Percentiles rank a stretch among this genome's conserved stretches.
Conservation (phyloP, 1,140 invertebrate genomes). For the Ephestia elutella region DNA sequence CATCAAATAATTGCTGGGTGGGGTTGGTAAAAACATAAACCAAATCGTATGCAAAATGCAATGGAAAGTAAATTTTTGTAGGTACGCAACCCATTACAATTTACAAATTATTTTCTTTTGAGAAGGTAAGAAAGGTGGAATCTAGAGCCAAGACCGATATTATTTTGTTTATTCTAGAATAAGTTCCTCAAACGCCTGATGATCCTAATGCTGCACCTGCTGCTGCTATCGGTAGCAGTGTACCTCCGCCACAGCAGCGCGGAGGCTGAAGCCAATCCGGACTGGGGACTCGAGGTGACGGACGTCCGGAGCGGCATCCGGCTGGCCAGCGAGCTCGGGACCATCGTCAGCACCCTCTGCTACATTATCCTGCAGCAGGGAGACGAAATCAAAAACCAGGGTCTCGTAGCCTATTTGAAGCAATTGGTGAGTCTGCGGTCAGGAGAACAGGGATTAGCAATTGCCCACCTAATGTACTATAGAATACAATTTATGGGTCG, state of each 20-base stretch:
- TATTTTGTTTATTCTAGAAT: constrained; percentile 71
- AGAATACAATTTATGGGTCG: too few species aligned
- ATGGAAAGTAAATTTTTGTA: too few species aligned
- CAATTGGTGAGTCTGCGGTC: constrained; percentile 83
- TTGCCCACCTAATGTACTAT: too few species aligned
- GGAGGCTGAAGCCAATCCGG: constrained; percentile 57
- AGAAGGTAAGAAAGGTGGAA: too few species aligned
- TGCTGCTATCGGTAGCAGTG: constrained; percentile 91
- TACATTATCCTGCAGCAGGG: constrained; percentile 95
- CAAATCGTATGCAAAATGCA: too few species aligned
- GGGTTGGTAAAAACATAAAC: too few species aligned
- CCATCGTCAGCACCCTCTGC: constrained; percentile 87
- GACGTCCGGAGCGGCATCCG: constrained; percentile 76
- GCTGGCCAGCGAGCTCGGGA: constrained; percentile 87
- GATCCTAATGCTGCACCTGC: constrained; percentile 89
- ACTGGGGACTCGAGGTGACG: constrained; percentile 49
- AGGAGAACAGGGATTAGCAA: background rate
- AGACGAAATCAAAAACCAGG: constrained; percentile 95
- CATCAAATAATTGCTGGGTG: too few species aligned
- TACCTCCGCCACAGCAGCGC: constrained; percentile 86
- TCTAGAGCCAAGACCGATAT: too few species aligned
- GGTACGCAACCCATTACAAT: too few species aligned
- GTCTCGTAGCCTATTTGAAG: constrained; percentile 90
- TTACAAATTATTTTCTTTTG: background rate
- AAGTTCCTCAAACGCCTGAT: constrained; percentile 94